Conservation (phyloP, 35 echinoderm and acorn worm genomes). For the Amphiura filiformis region DNA sequence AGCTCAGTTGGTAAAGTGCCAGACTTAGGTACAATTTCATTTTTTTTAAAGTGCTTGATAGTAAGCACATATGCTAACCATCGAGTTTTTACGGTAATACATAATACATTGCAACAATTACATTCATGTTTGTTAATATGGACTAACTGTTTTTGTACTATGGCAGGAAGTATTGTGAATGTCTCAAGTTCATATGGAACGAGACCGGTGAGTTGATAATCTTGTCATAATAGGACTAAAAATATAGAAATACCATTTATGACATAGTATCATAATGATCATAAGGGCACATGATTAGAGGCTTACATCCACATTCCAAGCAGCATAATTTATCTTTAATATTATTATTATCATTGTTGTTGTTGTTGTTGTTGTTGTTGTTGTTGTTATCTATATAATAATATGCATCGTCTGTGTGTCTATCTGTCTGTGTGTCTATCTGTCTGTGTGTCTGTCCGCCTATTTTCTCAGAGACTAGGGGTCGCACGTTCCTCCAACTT, state of each 20-base stretch:
- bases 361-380: background rate
- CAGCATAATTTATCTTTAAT: background rate
- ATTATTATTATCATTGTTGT: background rate
- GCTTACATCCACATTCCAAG: background rate
- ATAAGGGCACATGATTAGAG: too few species aligned
- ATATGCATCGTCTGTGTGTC: too few species aligned
- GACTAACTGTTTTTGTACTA: background rate
- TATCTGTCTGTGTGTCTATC: too few species aligned
- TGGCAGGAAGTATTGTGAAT: background rate
- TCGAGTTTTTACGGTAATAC: too few species aligned
- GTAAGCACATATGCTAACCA: background rate
- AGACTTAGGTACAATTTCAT: too few species aligned
- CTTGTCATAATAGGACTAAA: background rate
- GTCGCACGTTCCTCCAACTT: too few species aligned
- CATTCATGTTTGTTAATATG: background rate
- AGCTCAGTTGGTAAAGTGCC: too few species aligned
- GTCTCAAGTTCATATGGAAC: background rate
- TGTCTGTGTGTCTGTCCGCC: too few species aligned
- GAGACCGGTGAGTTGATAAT: background rate
- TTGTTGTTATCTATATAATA: background rate
- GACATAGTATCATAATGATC: too few species aligned
- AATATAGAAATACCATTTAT: too few species aligned
- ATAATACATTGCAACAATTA: background rate
- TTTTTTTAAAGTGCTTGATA: background rate
- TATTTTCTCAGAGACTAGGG: too few species aligned